Percentiles rank a stretch among this genome's conserved stretches.
Evolutionary conservation across 2,113 vertebrate species (phyloP).

Genomic region (Chelonoidis abingdonii): DNA sequence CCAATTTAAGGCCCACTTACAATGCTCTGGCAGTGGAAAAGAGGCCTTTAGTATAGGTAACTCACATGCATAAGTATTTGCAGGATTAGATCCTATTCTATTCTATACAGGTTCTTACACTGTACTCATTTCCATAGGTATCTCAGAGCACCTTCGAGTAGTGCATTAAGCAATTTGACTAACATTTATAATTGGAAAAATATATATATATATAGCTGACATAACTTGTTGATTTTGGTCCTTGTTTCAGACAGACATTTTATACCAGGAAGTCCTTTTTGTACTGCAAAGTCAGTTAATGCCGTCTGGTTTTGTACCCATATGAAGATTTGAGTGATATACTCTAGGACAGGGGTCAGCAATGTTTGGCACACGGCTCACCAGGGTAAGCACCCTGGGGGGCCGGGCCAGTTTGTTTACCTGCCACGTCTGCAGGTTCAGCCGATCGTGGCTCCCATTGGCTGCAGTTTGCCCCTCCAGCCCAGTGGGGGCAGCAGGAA

Average conservation of each 20-base stretch:
- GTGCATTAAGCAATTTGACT: conserved; percentile 52
- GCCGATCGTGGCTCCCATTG: too few relatives aligned
- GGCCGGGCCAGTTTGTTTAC: too few relatives aligned
- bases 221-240: conserved; percentile 58
- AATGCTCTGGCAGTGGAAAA: too few relatives aligned
- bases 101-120: conserved; percentile 35
- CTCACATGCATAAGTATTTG: not conserved
- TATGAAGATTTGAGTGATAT: conserved; percentile 22
- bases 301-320: not conserved
- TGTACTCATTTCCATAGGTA: conserved; percentile 18
- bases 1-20: not conserved
- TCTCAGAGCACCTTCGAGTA: conserved; percentile 1
- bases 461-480: too few relatives aligned
- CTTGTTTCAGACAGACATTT: conserved; percentile 37
- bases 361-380: too few relatives aligned
- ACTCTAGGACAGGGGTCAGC: not conserved
- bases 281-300: conserved; percentile 5
- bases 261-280: not conserved
- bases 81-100: conserved; percentile 26
- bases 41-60: not conserved
- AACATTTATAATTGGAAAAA: conserved; percentile 62
- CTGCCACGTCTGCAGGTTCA: too few relatives aligned
- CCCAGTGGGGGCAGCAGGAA: too few relatives aligned
- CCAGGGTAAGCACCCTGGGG: too few relatives aligned
- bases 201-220: conserved; percentile 47